Conservation (phyloP, 1,140 invertebrate species). For the Calosoma granatense region DNA sequence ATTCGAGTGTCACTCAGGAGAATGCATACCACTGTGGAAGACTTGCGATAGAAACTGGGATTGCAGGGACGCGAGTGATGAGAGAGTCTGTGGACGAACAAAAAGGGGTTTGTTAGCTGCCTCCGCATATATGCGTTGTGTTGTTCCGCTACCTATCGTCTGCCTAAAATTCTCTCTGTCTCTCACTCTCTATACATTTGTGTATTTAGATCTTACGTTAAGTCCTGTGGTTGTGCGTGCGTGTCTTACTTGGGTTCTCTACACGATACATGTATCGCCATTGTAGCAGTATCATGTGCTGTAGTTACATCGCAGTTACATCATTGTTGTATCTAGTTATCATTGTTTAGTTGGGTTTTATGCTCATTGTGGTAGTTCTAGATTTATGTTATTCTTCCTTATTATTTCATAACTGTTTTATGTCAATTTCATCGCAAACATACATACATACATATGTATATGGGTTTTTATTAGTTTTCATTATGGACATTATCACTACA, state of each 20-base stretch:
- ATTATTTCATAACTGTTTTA: too few relatives aligned
- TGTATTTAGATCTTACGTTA: background rate
- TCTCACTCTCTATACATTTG: background rate
- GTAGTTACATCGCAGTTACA: too few relatives aligned
- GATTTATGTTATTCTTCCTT: too few relatives aligned
- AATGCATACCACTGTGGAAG: slow-evolving; percentile 49
- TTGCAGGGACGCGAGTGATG: slow-evolving; percentile 62
- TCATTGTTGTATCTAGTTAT: too few relatives aligned
- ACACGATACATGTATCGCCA: too few relatives aligned
- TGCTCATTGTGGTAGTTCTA: too few relatives aligned
- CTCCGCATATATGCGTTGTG: slow-evolving; percentile 27
- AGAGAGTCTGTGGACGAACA: slow-evolving; percentile 48
- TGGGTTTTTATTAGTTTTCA: too few relatives aligned
- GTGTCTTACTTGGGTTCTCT: background rate
- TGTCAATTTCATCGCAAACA: too few relatives aligned
- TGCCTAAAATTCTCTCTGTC: background rate
- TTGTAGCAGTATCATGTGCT: too few relatives aligned
- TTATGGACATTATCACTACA: too few relatives aligned
- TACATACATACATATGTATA: too few relatives aligned
- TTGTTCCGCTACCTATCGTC: slow-evolving; percentile 22
- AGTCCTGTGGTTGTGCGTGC: background rate
- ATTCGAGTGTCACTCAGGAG: slow-evolving; percentile 49
- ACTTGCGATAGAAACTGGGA: slow-evolving; percentile 59
- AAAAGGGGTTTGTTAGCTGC: slow-evolving; percentile 28
- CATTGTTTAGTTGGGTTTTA: too few relatives aligned